phyloP scores from a whole-genome alignment of 2,797 vertebrate genomes.

The Sebastes jordani region DNA sequence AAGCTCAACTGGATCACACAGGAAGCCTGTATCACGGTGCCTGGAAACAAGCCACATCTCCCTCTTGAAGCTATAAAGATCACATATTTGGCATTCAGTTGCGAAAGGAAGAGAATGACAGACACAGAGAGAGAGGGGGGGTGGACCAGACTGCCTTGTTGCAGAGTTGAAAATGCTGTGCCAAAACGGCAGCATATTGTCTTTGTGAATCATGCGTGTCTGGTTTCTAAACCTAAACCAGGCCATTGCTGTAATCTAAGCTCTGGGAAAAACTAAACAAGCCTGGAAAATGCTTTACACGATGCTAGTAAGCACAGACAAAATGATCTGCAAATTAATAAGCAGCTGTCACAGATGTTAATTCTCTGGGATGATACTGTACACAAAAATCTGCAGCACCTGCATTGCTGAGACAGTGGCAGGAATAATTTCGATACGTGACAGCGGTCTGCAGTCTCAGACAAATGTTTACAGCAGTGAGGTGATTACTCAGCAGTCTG shows the following conservation, averaged over 20 bases:
- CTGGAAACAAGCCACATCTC: conserved; percentile 45
- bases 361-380: not conserved
- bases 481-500: conserved; percentile 25
- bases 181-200: conserved; percentile 57
- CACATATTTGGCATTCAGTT: conserved; percentile 24
- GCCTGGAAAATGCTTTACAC: conserved; percentile 19
- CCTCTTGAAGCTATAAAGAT: conserved; percentile 20
- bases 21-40: conserved; percentile 57
- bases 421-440: not conserved
- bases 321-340: conserved; percentile 3
- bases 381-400: conserved; percentile 5
- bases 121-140: not conserved
- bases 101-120: not conserved
- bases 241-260: conserved; percentile 37
- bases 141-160: not conserved
- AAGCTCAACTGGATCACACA: conserved; percentile 63
- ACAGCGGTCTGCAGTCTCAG: conserved; percentile 15
- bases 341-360: conserved; percentile 5
- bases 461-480: conserved; percentile 54
- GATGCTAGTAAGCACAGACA: not conserved
- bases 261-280: conserved; percentile 43
- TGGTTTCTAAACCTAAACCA: conserved; percentile 43
- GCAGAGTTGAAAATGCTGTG: conserved; percentile 23
- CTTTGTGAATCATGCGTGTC: conserved; percentile 44
- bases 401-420: not conserved